Evolutionary conservation across 64 coral and sea anemone genomes (phyloP).

Genomic region (Pocillopora verrucosa): DNA sequence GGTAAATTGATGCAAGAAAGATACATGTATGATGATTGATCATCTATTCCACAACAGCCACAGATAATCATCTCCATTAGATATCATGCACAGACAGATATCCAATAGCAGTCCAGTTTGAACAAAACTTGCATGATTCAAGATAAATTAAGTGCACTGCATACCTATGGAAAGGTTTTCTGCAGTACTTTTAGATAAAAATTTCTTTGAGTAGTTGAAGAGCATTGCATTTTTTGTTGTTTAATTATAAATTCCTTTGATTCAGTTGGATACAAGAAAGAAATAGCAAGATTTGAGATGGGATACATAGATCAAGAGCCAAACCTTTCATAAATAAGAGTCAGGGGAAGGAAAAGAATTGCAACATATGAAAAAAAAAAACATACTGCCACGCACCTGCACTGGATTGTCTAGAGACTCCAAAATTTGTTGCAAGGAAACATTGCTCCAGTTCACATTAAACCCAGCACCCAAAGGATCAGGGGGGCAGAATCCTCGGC

Average conservation of each 20-base stretch:
- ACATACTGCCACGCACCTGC: not conserved
- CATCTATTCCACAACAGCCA: constrained; percentile 25
- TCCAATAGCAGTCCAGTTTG: not conserved
- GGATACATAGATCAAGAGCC: not conserved
- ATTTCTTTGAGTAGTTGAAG: no score
- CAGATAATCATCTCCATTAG: not conserved
- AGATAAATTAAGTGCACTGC: not conserved
- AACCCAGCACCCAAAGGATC: constrained; percentile 98
- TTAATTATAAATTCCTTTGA: no score
- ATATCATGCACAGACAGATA: not conserved
- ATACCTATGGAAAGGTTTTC: no score
- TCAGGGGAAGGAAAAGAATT: not conserved
- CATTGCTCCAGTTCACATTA: constrained; percentile 90
- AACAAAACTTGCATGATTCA: not conserved
- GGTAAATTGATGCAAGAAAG: constrained; percentile 30
- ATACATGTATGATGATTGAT: constrained; percentile 20
- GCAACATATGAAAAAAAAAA: not conserved
- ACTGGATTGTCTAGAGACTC: constrained; percentile 15
- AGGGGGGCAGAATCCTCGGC: constrained; percentile 93
- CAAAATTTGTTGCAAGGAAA: constrained; percentile 71
- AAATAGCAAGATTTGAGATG: not conserved
- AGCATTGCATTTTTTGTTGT: no score
- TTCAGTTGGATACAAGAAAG: no score
- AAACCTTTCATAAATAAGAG: not conserved
- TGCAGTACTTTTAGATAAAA: no score